Conservation (phyloP, 1,140 invertebrate genomes). For the Hypothenemus hampei region DNA sequence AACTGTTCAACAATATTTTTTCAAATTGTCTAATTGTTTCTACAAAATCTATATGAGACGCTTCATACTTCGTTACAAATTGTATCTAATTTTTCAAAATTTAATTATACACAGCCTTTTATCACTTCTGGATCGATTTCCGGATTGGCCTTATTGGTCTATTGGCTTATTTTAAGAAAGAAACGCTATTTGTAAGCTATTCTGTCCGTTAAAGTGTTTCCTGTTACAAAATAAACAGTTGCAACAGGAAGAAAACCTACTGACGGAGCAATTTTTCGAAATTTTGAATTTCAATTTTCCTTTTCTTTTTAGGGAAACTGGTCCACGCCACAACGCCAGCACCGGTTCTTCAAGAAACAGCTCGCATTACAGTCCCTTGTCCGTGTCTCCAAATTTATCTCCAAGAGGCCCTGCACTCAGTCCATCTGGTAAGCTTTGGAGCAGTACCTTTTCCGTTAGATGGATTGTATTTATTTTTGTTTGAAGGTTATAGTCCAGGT, state of each 20-base stretch:
- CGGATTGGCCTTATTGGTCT: no score
- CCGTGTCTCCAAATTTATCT: slow-evolving; percentile 43
- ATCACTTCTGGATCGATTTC: no score
- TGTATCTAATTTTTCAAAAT: no score
- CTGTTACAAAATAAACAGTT: neutral
- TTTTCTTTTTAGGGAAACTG: slow-evolving; percentile 33
- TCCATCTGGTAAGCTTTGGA: slow-evolving; percentile 4
- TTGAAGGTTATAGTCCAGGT: slow-evolving; percentile 35
- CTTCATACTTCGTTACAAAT: no score
- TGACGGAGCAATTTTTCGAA: neutral
- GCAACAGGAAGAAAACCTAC: neutral
- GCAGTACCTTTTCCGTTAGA: neutral
- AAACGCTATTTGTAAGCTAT: neutral
- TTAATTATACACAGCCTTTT: no score
- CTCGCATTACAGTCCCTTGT: slow-evolving; percentile 42
- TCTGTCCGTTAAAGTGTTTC: neutral
- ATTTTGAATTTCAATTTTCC: neutral
- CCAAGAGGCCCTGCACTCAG: slow-evolving; percentile 31
- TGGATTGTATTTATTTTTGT: neutral
- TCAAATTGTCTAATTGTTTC: no score
- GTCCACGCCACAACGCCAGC: slow-evolving; percentile 35
- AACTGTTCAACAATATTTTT: no score
- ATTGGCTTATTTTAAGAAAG: no score
- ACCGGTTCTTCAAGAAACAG: slow-evolving; percentile 38
- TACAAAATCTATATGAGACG: no score